Evolutionary conservation across 2,888 invertebrate genomes (phyloP).

Genomic region (Tenthredo amoena): DNA sequence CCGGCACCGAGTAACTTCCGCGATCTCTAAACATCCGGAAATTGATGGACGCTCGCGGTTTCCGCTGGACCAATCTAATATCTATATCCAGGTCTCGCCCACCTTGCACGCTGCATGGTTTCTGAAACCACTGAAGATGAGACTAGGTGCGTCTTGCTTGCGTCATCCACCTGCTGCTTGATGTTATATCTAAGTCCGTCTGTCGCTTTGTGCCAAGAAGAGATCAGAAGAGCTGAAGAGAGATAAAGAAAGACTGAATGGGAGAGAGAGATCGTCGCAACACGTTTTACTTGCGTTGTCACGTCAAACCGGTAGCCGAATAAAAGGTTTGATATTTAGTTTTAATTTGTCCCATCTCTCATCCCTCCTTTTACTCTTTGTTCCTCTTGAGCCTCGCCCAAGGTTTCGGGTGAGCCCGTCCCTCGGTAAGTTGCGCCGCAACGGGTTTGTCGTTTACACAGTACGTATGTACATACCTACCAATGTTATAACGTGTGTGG

Average conservation of each 20-base stretch:
- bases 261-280: neutral
- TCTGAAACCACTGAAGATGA: conserved; percentile 50
- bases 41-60: neutral
- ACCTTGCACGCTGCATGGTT: conserved; percentile 45
- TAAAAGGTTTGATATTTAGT: conserved; percentile 53
- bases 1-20: neutral
- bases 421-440: conserved; percentile 17
- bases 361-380: conserved; percentile 45
- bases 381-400: conserved; percentile 44
- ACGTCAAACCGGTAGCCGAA: conserved; percentile 49
- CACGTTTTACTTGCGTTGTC: conserved; percentile 46
- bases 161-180: conserved; percentile 62
- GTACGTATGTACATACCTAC: conserved; percentile 20
- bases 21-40: conserved; percentile 16
- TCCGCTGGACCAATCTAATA: conserved; percentile 22
- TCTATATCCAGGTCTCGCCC: neutral
- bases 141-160: conserved; percentile 58
- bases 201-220: conserved; percentile 42
- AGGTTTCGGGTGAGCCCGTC: conserved; percentile 22
- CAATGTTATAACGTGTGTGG: conserved; percentile 4
- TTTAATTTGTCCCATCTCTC: conserved; percentile 52
- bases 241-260: conserved; percentile 15
- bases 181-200: conserved; percentile 39
- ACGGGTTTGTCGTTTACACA: conserved; percentile 40
- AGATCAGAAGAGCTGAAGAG: neutral